Base-by-base conservation (phyloP, 2,888 invertebrate species). In the Tetranychus truncatus region DNA sequence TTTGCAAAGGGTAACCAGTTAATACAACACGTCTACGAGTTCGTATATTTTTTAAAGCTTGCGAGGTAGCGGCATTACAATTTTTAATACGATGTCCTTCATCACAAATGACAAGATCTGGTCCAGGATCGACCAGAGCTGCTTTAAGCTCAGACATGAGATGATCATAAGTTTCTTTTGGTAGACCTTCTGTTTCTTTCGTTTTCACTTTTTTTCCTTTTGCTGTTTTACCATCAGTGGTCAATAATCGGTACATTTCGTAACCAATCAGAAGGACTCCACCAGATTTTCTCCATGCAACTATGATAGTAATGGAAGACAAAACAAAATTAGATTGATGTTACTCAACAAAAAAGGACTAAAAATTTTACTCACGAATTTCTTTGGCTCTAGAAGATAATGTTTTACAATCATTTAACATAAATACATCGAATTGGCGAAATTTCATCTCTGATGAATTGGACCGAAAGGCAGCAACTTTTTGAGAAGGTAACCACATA, bases 71-170 rank as follows among this genome's bases (percentile, higher is more conserved):
- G 1, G 99, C 95, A 81, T 95, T 94, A 0, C 95, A 91, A 83
- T 97, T 99, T 84, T 99, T 99, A 79, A 99, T 99, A 24, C 96
- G 87, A 83, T 99, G 99, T 0, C 97, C 95, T 83, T 95, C 95
- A 80, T 95, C 95, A 82, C 95, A 95, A 78, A 95, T 92, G 0
- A 95, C 91, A 74, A 95, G 84, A 84, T 95, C 95, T 0, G 95
- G 95, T 0, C 95, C 95, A 0, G 95, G 95, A 80, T 88, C 88
- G 0, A 95, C 90, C 66, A 96, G 83, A 0, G 92, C 91, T 78
- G 87, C 86, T 80, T 91, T 90, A 84, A 94, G 90, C 81, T 90
- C 90, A 89, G 11, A 9, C 11, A 65, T 66, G 11, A 71, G 45
- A 44, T 74, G 7, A 18, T 71, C 20, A n/a, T 71, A 76, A 24